These are phyloP conservation scores for Monoplex corrugatus DNA, from an alignment of 2,888 invertebrate genomes.

Conservation along the genomic window DNA sequence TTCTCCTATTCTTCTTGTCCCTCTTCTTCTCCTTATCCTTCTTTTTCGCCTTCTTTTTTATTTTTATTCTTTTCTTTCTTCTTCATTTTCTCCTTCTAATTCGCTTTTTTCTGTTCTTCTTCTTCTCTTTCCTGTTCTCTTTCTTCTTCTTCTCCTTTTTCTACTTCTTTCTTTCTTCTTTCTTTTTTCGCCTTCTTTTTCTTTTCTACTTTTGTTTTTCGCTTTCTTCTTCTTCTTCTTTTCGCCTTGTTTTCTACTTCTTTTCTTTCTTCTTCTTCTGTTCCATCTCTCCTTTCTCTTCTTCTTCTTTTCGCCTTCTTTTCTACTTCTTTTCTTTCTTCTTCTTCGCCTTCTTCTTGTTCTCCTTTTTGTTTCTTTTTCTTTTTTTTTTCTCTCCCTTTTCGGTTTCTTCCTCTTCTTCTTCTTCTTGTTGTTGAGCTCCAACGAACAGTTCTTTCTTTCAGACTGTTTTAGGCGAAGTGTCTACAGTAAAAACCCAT, in stretches of 20 bases:
- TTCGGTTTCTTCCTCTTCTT: too few relatives aligned
- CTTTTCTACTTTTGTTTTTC: neutral
- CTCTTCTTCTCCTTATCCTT: neutral
- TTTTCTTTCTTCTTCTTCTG: too few relatives aligned
- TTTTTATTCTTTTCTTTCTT: neutral
- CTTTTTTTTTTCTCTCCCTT: neutral
- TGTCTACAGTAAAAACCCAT: too few relatives aligned
- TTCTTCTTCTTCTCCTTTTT: neutral
- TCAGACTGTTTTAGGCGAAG: too few relatives aligned
- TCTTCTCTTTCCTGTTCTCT: too few relatives aligned
- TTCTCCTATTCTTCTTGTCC: neutral
- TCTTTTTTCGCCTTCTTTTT: neutral
- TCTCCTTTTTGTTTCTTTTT: too few relatives aligned
- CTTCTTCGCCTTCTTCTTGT: neutral
- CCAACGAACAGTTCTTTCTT: too few relatives aligned
- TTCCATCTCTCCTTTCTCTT: too few relatives aligned
- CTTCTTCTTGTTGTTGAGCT: too few relatives aligned
- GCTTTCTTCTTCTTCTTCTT: neutral
- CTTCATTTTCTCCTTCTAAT: neutral
- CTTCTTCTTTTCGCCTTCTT: too few relatives aligned
- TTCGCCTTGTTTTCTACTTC: neutral
- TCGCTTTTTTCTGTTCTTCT: neutral
- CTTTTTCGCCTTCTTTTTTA: neutral
- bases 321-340: too few relatives aligned
- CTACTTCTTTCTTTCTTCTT: neutral